These are phyloP conservation scores for Cremastinae sp. DNA, from an alignment of 2,888 invertebrate species.

Conservation along the genomic window DNA sequence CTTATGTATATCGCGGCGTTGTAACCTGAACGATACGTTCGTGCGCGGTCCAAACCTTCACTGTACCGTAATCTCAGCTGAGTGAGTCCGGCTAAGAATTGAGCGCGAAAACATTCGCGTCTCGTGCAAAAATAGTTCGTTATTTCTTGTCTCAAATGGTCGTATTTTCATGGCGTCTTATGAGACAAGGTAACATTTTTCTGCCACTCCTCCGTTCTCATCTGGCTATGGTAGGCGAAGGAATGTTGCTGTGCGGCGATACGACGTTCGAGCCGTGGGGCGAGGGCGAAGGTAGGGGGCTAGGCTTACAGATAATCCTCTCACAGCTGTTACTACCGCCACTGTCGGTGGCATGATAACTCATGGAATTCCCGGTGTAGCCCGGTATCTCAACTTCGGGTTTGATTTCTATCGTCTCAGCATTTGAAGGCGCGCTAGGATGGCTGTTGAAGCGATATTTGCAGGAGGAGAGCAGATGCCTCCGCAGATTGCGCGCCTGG, in stretches of 20 bases:
- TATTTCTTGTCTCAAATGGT: constrained; percentile 13
- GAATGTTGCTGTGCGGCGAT: constrained; percentile 73
- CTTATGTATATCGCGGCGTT: constrained; percentile 4
- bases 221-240: constrained; percentile 77
- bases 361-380: constrained; percentile 65
- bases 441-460: constrained; percentile 77
- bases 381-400: constrained; percentile 73
- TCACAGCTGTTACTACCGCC: constrained; percentile 73
- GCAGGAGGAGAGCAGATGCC: constrained; percentile 81
- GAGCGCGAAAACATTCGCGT: constrained; percentile 1
- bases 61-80: background rate
- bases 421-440: constrained; percentile 64
- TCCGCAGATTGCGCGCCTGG: constrained; percentile 83
- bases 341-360: constrained; percentile 70
- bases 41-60: background rate
- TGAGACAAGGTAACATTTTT: constrained; percentile 39
- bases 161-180: constrained; percentile 41
- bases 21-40: background rate
- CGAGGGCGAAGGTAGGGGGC: constrained; percentile 73
- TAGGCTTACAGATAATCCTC: constrained; percentile 77
- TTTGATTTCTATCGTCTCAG: constrained; percentile 76
- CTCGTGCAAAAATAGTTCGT: background rate
- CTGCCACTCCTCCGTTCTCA: constrained; percentile 66
- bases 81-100: no score
- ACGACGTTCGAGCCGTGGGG: constrained; percentile 71